Evolutionary conservation across 2,888 invertebrate genomes (phyloP).

Genomic region (Liodrosophila aerea): DNA sequence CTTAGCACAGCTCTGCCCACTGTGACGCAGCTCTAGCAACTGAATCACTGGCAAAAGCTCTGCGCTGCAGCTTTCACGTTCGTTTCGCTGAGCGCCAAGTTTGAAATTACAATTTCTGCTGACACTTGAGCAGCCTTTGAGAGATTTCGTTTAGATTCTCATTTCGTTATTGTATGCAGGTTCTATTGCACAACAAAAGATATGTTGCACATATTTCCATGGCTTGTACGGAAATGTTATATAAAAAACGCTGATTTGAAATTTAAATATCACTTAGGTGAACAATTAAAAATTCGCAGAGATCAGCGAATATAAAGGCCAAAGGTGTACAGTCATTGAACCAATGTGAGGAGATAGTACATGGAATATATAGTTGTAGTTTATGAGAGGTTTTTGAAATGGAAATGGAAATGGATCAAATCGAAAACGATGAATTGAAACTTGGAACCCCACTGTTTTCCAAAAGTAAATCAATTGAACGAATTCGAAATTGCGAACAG

Average conservation of each 20-base stretch:
- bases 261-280: conserved; percentile 1
- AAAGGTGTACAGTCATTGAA: conserved; percentile 32
- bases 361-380: too few species aligned
- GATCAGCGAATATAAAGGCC: conserved; percentile 18
- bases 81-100: conserved; percentile 30
- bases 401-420: too few species aligned
- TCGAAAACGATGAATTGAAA: too few species aligned
- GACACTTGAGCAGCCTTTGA: neutral
- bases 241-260: neutral
- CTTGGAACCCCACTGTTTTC: too few species aligned
- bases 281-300: neutral
- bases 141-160: neutral
- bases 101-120: conserved; percentile 8
- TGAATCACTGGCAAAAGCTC: too few species aligned
- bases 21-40: conserved; percentile 14
- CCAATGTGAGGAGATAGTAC: conserved; percentile 5
- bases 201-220: too few species aligned
- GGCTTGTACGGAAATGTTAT: neutral
- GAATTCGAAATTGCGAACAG: too few species aligned
- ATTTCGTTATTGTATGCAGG: neutral
- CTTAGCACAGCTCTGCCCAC: conserved; percentile 35
- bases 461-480: too few species aligned
- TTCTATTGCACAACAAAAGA: conserved; percentile 15
- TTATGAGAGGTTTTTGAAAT: too few species aligned
- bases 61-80: neutral